Evolutionary conservation across 2,797 vertebrate species (phyloP).

Genomic region (Pristis pectinata): DNA sequence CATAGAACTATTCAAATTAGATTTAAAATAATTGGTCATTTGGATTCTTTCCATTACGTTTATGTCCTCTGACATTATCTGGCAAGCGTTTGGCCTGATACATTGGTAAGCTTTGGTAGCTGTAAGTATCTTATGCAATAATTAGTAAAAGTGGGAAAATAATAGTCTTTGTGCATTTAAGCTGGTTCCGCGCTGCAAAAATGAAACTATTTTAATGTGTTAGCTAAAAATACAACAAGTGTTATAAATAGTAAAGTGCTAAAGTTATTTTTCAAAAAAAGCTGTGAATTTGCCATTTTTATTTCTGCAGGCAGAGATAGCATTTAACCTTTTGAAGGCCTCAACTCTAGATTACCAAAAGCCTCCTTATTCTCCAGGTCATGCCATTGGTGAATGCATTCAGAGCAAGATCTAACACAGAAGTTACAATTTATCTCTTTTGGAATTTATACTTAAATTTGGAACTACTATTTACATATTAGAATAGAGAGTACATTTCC

Average conservation of each 20-base stretch:
- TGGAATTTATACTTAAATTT: neutral
- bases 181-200: neutral
- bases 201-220: neutral
- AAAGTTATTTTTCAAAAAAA: neutral
- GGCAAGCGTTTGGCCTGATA: neutral
- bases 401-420: neutral
- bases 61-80: neutral
- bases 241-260: neutral
- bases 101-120: neutral
- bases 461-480: neutral
- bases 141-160: neutral
- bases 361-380: neutral
- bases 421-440: neutral
- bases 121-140: neutral
- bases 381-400: neutral
- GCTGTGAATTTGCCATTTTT: neutral
- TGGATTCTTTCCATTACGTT: neutral
- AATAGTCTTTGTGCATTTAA: neutral
- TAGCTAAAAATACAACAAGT: neutral
- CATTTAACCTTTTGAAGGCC: neutral
- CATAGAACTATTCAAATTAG: neutral
- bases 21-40: constrained; percentile 1
- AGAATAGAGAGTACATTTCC: neutral
- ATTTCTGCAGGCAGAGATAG: neutral
- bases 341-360: neutral